Percentiles rank a stretch among this genome's conserved stretches.
Conservation (phyloP, 2,797 vertebrate species). For the Spinus pinus region DNA sequence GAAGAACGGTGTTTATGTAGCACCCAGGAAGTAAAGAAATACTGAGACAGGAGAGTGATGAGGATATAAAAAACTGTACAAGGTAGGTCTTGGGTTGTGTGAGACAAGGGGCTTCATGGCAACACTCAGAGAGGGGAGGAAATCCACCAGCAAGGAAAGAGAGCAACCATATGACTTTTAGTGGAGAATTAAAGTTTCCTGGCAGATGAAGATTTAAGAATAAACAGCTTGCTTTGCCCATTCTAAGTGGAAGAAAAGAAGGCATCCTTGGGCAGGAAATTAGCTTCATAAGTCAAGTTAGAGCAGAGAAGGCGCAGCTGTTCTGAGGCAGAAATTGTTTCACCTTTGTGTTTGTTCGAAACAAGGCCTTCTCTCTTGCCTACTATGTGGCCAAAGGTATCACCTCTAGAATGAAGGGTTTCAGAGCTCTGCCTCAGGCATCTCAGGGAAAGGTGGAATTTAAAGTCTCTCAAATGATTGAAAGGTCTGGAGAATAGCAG, state of each 20-base stretch:
- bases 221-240: not conserved
- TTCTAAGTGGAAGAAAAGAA: not conserved
- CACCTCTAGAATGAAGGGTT: not conserved
- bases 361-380: not conserved
- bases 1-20: not conserved
- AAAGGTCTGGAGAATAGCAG: not conserved
- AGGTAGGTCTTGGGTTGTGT: not conserved
- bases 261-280: not conserved
- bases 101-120: not conserved
- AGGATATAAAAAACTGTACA: not conserved
- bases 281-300: not conserved
- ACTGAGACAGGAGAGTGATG: not conserved
- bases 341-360: not conserved
- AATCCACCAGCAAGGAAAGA: not conserved
- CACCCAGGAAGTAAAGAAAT: not conserved
- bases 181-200: not conserved
- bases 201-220: not conserved
- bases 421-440: not conserved
- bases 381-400: not conserved
- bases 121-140: not conserved
- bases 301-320: not conserved
- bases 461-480: not conserved
- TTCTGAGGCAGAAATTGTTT: not conserved
- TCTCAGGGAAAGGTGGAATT: not conserved
- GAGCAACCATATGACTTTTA: not conserved